Percentiles rank a stretch among this genome's conserved stretches.
These are phyloP conservation scores for Anoplolepis gracilipes DNA, from an alignment of 1,140 invertebrate species.

Conservation along the genomic window DNA sequence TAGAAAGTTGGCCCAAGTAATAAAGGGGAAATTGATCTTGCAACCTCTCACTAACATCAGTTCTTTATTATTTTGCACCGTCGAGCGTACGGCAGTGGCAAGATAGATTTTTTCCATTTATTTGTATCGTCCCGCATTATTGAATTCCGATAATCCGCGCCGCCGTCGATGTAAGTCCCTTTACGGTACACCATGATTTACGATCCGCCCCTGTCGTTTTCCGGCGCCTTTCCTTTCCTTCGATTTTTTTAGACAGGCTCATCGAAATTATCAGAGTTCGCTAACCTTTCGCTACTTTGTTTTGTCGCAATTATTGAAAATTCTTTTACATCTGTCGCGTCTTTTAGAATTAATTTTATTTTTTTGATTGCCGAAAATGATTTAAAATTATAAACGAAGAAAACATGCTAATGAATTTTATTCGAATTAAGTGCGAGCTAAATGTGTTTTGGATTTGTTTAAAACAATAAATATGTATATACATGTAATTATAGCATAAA, in stretches of 20 bases:
- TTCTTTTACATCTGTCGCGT: too few relatives aligned
- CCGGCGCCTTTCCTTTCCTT: not conserved
- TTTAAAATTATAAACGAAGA: not conserved
- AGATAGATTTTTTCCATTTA: constrained; percentile 68
- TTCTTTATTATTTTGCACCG: constrained; percentile 61
- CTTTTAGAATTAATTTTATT: not conserved
- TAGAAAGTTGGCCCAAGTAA: not conserved
- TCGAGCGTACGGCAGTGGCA: constrained; percentile 6
- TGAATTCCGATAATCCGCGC: constrained; percentile 73
- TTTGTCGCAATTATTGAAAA: not conserved
- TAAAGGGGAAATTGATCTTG: constrained; percentile 17
- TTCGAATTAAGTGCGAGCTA: not conserved
- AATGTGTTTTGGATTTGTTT: not conserved
- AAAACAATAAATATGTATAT: too few relatives aligned
- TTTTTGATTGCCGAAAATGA: not conserved
- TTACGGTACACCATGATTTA: constrained; percentile 61
- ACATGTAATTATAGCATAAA: not conserved
- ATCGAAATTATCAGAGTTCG: constrained; percentile 19
- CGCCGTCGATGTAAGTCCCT: constrained; percentile 63
- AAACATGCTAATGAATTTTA: not conserved
- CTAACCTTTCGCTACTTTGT: not conserved
- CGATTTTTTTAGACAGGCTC: constrained; percentile 5
- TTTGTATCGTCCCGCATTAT: constrained; percentile 70
- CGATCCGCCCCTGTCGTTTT: not conserved
- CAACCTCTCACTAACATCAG: constrained; percentile 26